Percentiles rank a stretch among this genome's conserved stretches.
phyloP scores from a whole-genome alignment of 2,113 vertebrate genomes.

The Heterotis niloticus region DNA sequence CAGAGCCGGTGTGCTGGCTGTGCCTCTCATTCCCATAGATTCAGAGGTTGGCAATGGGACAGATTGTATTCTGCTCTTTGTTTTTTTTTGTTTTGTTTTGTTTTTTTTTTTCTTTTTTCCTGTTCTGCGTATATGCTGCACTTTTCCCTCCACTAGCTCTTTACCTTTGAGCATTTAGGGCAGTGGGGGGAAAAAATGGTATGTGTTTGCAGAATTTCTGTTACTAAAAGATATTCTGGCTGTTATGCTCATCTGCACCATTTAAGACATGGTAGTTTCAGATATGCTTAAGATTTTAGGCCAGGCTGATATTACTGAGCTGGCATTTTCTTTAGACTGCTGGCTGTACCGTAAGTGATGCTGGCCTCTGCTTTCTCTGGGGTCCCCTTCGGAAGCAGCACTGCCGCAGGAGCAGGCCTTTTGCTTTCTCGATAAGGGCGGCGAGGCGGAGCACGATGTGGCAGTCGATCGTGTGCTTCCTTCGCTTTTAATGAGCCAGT shows the following conservation, averaged over 20 bases:
- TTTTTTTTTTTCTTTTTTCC: constrained; percentile 30
- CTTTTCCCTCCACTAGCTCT: neutral
- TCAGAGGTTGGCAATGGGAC: constrained; percentile 38
- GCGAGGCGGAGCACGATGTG: constrained; percentile 36
- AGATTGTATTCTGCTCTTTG: constrained; percentile 35
- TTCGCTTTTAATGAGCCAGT: constrained; percentile 52
- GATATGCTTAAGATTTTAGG: neutral
- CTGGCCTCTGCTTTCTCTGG: constrained; percentile 5
- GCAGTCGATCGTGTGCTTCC: constrained; percentile 50
- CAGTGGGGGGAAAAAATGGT: too few relatives aligned
- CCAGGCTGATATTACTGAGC: neutral
- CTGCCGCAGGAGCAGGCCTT: neutral
- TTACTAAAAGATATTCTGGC: too few relatives aligned
- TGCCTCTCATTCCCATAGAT: constrained; percentile 57
- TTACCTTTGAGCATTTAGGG: neutral
- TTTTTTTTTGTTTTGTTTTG: constrained; percentile 40
- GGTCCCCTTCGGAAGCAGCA: neutral
- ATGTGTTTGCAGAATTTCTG: too few relatives aligned
- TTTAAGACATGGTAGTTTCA: neutral
- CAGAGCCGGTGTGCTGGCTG: constrained; percentile 58
- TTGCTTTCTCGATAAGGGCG: constrained; percentile 30
- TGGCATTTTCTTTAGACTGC: neutral
- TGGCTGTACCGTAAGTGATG: neutral
- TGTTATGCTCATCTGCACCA: too few relatives aligned
- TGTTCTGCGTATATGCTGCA: neutral